Evolutionary conservation across 2,888 invertebrate genomes (phyloP).

Genomic region (Amiota minor): DNA sequence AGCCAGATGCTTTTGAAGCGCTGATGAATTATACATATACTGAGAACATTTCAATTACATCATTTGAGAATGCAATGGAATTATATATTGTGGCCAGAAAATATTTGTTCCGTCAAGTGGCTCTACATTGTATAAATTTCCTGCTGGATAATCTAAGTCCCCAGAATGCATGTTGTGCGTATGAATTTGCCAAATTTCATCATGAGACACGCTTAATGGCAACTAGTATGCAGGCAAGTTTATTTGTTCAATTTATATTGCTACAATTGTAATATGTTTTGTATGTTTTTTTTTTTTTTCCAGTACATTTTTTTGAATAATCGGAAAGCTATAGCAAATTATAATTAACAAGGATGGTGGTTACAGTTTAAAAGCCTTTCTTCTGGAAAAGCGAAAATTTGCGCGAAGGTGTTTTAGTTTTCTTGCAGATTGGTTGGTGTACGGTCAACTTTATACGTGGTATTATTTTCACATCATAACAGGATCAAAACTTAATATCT

Average conservation of each 20-base stretch:
- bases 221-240: slow-evolving; percentile 82
- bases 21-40: slow-evolving; percentile 89
- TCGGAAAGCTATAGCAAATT: no score
- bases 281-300: not conserved
- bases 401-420: no score
- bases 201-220: slow-evolving; percentile 87
- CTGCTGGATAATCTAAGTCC: slow-evolving; percentile 82
- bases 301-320: slow-evolving; percentile 83
- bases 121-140: slow-evolving; percentile 86
- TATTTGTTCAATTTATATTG: no score
- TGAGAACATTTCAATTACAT: slow-evolving; percentile 84
- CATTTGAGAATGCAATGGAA: slow-evolving; percentile 90
- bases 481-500: no score
- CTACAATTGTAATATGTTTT: not conserved
- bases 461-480: no score
- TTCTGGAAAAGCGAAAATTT: no score
- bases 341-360: no score
- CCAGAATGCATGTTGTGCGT: slow-evolving; percentile 87
- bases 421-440: no score
- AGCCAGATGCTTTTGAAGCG: slow-evolving; percentile 88
- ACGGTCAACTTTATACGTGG: no score
- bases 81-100: slow-evolving; percentile 91
- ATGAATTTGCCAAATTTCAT: slow-evolving; percentile 88
- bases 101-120: slow-evolving; percentile 88
- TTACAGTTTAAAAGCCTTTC: no score